phyloP scores from a whole-genome alignment of 2,113 vertebrate species.

The Sciurus niger region DNA sequence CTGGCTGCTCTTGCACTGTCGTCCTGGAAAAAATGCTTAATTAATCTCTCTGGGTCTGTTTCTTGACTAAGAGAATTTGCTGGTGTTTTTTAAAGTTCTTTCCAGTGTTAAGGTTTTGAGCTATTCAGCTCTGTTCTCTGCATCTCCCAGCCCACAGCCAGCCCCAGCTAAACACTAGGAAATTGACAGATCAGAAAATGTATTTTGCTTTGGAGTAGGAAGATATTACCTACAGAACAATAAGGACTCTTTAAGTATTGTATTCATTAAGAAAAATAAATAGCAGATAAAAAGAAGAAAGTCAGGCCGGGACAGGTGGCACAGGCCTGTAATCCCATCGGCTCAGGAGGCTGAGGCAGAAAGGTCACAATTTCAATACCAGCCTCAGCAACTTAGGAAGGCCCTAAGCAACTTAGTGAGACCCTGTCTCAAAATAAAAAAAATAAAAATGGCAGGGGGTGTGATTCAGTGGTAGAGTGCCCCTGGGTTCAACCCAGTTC shows the following conservation, averaged over 20 bases:
- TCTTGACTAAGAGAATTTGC: not conserved
- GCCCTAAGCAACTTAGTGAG: no score
- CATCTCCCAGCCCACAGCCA: not conserved
- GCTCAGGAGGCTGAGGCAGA: no score
- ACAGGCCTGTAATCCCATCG: no score
- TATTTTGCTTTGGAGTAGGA: not conserved
- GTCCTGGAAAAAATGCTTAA: not conserved
- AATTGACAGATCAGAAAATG: not conserved
- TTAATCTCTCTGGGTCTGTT: conserved; percentile 17
- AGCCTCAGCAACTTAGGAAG: no score
- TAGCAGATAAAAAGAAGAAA: not conserved
- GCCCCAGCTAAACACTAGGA: not conserved
- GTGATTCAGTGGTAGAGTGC: no score
- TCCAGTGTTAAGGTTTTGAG: not conserved
- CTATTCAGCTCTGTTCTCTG: not conserved
- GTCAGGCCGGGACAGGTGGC: no score
- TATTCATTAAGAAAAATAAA: conserved; percentile 10
- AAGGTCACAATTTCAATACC: no score
- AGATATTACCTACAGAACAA: not conserved
- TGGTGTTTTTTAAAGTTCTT: not conserved
- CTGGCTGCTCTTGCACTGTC: not conserved
- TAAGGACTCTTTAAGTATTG: not conserved
- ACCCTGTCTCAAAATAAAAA: no score
- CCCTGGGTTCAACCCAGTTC: no score
- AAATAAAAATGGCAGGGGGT: no score